Evolutionary conservation across 1,140 invertebrate genomes (phyloP), one percentile per base, ranked within the genome.

Genomic region (Zaprionus gabonicus): DNA sequence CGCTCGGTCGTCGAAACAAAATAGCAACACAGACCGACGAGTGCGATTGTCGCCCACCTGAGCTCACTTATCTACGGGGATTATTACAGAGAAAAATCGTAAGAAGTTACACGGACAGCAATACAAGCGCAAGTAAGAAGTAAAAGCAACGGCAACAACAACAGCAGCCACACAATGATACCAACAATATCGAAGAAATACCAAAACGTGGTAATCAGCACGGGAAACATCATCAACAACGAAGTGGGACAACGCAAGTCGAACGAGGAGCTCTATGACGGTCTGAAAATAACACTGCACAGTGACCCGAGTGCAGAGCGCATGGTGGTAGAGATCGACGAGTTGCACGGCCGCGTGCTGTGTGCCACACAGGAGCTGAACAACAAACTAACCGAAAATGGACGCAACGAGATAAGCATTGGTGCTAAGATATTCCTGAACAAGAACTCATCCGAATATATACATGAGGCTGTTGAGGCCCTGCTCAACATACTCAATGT

Each of bases 171-270:
- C 55, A 84, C 13, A 55, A 92, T 92, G 91, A 90, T 92, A 64
- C 82, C 91, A 57, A 78, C 82, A 76, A 90, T 92, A 77, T 78
- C 78, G 62, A 90, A 84, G 17, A 86, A 90, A 71, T 92, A 78
- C 76, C 78, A 85, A 70, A 81, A 91, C 70, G 73, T 95, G 76
- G 93, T 94, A 73, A 95, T 98, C 68, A 96, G 97, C 82, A 98
- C 97, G 38, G 97, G 97, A 64, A 98, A 98, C 93, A 96, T 98
- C 75, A 94, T 98, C 90, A 96, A 96, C 92, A 87, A 82, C 31
- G 97, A 97, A 91, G 95, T 96, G 62, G 96, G 96, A 9, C 83
- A 87, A 75, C 96, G 97, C 91, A 96, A 95, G 93, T 95, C 97
- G 25, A 95, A 95, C 53, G 96, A 97, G 92, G 97, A 98, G 71